Evolutionary conservation across 2,797 vertebrate genomes (phyloP).

Genomic region (Anniella stebbinsi): DNA sequence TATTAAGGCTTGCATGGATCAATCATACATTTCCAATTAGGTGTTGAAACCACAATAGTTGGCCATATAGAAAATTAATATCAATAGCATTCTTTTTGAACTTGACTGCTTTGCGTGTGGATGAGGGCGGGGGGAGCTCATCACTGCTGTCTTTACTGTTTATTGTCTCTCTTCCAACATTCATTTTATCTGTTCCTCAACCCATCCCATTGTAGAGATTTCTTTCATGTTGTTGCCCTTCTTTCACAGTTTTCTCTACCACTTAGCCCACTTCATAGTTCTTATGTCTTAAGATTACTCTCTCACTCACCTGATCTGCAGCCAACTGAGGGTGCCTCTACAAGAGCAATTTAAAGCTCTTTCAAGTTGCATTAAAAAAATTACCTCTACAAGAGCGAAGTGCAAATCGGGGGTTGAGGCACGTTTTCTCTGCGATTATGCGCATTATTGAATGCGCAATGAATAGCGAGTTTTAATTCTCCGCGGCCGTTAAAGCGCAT

Average conservation of each 20-base stretch:
- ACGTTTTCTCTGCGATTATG: no score
- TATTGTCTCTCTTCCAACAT: not conserved
- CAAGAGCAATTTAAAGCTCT: no score
- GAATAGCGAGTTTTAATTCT: no score
- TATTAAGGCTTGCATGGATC: slow-evolving; percentile 2
- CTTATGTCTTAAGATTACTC: not conserved
- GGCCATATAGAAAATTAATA: slow-evolving; percentile 47
- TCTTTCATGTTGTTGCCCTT: not conserved
- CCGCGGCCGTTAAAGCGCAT: no score
- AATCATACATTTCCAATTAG: slow-evolving; percentile 40
- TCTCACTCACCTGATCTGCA: not conserved
- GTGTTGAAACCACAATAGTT: slow-evolving; percentile 53
- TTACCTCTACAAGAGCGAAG: no score
- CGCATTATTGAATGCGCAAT: no score
- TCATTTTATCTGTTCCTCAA: not conserved
- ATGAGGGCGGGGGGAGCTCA: not conserved
- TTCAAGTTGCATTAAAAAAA: no score
- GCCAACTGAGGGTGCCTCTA: no score
- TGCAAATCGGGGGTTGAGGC: no score
- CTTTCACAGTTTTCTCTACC: slow-evolving; percentile 6
- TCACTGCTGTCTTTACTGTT: slow-evolving; percentile 12
- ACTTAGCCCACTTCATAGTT: not conserved
- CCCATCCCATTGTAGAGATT: not conserved
- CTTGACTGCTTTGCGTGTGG: not conserved
- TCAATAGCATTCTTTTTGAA: slow-evolving; percentile 21